Evolutionary conservation across 2,113 vertebrate species (phyloP).

Genomic region (Gavia stellata): DNA sequence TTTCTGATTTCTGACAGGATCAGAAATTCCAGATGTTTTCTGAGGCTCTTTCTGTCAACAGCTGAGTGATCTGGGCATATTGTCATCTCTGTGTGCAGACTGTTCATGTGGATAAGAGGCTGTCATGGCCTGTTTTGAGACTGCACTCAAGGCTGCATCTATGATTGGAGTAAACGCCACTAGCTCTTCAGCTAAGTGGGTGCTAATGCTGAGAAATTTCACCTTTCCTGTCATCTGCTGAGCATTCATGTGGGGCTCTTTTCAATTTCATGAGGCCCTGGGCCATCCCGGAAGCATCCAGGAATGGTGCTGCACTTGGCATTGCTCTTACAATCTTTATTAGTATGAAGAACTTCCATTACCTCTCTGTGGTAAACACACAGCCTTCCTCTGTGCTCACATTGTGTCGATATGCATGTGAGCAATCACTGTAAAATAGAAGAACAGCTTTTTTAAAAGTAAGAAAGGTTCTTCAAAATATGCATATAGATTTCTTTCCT

Average conservation of each 20-base stretch:
- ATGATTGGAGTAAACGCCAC: background rate
- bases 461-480: background rate
- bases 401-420: background rate
- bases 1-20: background rate
- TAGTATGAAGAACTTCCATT: background rate
- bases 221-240: background rate
- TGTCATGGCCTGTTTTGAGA: background rate
- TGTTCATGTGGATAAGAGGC: background rate
- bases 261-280: background rate
- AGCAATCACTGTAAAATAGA: background rate
- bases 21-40: background rate
- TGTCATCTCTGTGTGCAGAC: background rate
- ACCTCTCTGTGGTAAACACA: background rate
- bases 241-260: background rate
- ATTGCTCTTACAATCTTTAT: background rate
- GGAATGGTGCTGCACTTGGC: background rate
- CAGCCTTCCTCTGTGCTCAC: background rate
- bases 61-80: background rate
- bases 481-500: background rate
- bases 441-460: background rate
- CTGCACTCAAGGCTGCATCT: background rate
- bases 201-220: background rate
- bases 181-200: background rate
- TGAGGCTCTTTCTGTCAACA: background rate
- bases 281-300: accelerated